Conservation (phyloP, 2,888 invertebrate genomes). For the Octonoba sinensis region DNA sequence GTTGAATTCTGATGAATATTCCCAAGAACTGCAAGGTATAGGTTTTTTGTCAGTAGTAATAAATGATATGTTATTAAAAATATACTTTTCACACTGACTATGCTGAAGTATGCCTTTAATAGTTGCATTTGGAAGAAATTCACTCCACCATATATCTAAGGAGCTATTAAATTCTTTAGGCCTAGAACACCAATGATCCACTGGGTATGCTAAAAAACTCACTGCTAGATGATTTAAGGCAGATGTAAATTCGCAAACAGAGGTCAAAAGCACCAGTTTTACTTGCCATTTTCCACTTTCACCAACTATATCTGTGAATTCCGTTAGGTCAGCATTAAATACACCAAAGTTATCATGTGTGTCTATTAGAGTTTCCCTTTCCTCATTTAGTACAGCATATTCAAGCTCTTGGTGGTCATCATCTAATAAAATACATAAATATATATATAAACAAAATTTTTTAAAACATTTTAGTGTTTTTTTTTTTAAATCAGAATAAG, state of each 20-base stretch:
- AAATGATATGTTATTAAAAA: background rate
- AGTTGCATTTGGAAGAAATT: slow-evolving; percentile 8
- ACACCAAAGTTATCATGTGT: no score
- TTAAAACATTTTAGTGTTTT: no score
- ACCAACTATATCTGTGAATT: slow-evolving; percentile 22
- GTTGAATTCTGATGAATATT: slow-evolving; percentile 1
- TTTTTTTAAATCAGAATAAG: no score
- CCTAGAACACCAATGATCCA: slow-evolving; percentile 27
- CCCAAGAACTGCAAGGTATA: background rate
- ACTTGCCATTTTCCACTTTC: slow-evolving; percentile 18
- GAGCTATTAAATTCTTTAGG: slow-evolving; percentile 9
- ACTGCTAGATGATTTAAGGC: slow-evolving; percentile 18
- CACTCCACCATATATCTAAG: slow-evolving; percentile 8
- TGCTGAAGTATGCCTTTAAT: slow-evolving; percentile 6
- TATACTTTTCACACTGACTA: slow-evolving; percentile 31
- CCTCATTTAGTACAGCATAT: no score
- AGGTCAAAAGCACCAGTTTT: background rate
- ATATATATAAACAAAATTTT: no score
- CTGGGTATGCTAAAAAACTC: slow-evolving; percentile 11
- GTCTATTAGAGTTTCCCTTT: no score
- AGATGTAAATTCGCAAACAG: background rate
- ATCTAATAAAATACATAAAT: no score
- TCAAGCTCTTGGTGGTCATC: no score
- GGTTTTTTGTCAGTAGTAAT: background rate
- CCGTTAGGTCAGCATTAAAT: background rate